Conservation (phyloP, 1,140 invertebrate genomes). For the Zaprionus kolodkinae region DNA sequence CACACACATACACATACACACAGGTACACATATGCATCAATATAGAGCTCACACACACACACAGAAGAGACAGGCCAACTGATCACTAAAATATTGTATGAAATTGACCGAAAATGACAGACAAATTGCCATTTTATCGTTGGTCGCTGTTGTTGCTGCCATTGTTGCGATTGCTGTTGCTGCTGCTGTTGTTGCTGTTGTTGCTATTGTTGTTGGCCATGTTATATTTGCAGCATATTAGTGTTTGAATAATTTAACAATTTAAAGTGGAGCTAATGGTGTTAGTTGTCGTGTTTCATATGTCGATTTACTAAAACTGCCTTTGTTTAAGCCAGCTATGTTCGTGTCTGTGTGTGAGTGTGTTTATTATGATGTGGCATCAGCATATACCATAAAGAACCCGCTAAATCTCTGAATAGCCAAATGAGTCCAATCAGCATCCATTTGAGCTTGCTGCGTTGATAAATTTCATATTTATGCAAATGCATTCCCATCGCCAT, state of each 20-base stretch:
- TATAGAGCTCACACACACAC: slow-evolving; percentile 9
- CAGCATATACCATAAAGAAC: slow-evolving; percentile 64
- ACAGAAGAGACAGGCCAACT: slow-evolving; percentile 59
- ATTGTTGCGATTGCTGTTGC: slow-evolving; percentile 38
- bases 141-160: slow-evolving; percentile 51
- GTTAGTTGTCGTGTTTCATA: slow-evolving; percentile 82
- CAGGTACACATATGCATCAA: slow-evolving; percentile 14
- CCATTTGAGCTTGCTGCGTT: slow-evolving; percentile 67
- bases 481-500: slow-evolving; percentile 53
- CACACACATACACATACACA: slow-evolving; percentile 50
- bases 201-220: slow-evolving; percentile 32
- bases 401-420: slow-evolving; percentile 62
- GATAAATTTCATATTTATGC: slow-evolving; percentile 82
- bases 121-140: slow-evolving; percentile 81
- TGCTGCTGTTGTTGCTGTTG: slow-evolving; percentile 48
- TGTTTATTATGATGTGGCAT: slow-evolving; percentile 64
- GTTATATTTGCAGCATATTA: slow-evolving; percentile 64
- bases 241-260: slow-evolving; percentile 80
- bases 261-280: slow-evolving; percentile 82
- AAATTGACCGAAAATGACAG: slow-evolving; percentile 83
- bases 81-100: slow-evolving; percentile 79
- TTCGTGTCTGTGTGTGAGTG: slow-evolving; percentile 12
- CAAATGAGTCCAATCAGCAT: slow-evolving; percentile 81
- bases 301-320: slow-evolving; percentile 80
- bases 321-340: slow-evolving; percentile 61